These are phyloP conservation scores for Erythrolamprus reginae DNA, from an alignment of 2,113 vertebrate genomes.

Conservation along the genomic window DNA sequence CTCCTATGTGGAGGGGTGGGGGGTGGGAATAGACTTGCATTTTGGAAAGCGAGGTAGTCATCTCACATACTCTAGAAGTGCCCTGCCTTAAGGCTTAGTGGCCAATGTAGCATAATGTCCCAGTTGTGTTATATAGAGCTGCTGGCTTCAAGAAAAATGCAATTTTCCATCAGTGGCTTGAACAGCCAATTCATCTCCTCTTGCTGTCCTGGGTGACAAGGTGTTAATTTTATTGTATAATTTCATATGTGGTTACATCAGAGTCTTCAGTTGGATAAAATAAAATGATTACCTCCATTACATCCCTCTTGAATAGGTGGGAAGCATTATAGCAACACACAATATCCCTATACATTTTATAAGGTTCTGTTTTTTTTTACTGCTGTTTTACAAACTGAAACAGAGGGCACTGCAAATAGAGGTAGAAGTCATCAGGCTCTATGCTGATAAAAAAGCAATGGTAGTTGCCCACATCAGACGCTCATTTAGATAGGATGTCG, in stretches of 20 bases:
- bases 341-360: background rate
- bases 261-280: background rate
- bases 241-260: background rate
- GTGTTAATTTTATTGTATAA: background rate
- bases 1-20: background rate
- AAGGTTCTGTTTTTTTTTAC: background rate
- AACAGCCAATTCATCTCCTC: background rate
- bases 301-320: background rate
- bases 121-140: background rate
- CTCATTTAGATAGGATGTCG: background rate
- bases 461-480: background rate
- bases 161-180: background rate
- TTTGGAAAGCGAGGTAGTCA: background rate
- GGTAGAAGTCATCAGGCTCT: background rate
- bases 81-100: background rate
- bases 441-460: background rate
- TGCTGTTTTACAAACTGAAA: background rate
- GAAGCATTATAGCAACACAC: background rate
- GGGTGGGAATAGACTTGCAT: background rate
- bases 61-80: background rate
- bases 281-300: background rate
- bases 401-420: background rate
- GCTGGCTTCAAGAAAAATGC: fast-evolving
- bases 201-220: fast-evolving
- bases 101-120: background rate